Base-by-base conservation (phyloP, 1,140 invertebrate genomes). In the Vanessa tameamea region DNA sequence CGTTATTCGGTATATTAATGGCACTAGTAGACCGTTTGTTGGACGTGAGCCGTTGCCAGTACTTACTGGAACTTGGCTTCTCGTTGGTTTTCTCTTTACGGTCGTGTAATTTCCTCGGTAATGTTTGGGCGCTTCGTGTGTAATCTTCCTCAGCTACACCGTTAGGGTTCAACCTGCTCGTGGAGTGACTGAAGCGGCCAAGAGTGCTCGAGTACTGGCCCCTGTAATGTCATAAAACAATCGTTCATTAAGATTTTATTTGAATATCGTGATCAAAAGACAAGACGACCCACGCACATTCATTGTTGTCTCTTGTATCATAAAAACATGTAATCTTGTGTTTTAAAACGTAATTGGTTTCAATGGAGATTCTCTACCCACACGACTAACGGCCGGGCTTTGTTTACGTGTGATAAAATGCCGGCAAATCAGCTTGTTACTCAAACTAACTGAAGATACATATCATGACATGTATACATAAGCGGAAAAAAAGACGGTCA, bases 111-210 rank as follows among this genome's bases (percentile, higher is more conserved):
- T 96, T 96, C 37, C 97, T 93, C 1, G 97, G 97, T 70, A 97
- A 85, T 0, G 97, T 97, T 89, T 97, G 97, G 0, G 96, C 95
- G 50, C 94, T 95, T n/a, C 95, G 94, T 20, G 92, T 88, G 72
- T 95, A 94, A 15, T 95, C 94, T 51, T 94, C 91, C 50, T 92
- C 90, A 16, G 91, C 89, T 79, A 94, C 93, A 70, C 90, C 89
- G 79, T 93, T 94, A 76, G 93, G 93, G 70, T 93, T 93, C 72
- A 97, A 89, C 59, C 96, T 94, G 80, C 96, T 94, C 16, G 96
- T 96, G 0, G 95, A 96, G 87, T 96, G 97, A 93, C 96, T 97
- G 91, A 96, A 95, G 72, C 97, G 94, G 51, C 96, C 96, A 73
- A 97, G 92, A 2, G 96, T 95, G 70, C 93, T 95, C 70, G 92